Base-by-base conservation (phyloP, 1,140 invertebrate genomes). In the Ceratina australensis region DNA sequence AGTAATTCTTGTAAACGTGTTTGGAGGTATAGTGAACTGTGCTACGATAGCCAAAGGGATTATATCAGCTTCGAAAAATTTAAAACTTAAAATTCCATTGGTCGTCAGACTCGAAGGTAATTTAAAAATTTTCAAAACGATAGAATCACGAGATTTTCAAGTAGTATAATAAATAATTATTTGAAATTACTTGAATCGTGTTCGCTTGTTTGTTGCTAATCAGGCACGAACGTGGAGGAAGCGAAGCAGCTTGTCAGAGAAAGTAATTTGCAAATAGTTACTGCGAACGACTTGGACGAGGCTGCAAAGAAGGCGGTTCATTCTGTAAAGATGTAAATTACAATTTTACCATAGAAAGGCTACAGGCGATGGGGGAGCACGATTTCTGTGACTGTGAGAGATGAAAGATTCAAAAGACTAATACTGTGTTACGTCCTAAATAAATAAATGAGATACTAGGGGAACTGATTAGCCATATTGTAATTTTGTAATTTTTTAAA, bases 1-100 rank as follows among this genome's bases (percentile, higher is more conserved):
- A 93, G 96, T 96, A 4, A 97, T 99, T 84, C 94, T 99, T 69
- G 98, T 99, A 0, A 99, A 99, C 93, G 98, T 99, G 4, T 99
- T 99, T 94, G 99, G 98, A 78, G 99, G 99, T 82, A 99, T 99
- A 89, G 98, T 99, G 0, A 99, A 99, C 92, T 99, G 99, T 94
- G 97, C 95, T 2, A 99, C 96, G 7, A 97, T 99, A 90, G 98
- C 99, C 3, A 97, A 96, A 87, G 99, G 99, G 63, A 97, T 99
- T 83, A 95, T 99, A 2, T 94, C 95, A 75, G 98, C 98, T 26
- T 96, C 95, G 81, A 95, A 95, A 90, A 95, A 94, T 75, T 95
- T 97, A 60, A 93, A 96, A 61, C 93, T 99, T 0, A 95, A 95
- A 87, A 94, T 99, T 72, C 98, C 99, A 0, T 91, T 99, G 18